Base-by-base conservation (phyloP, 2,888 invertebrate genomes). In the Iphiclides podalirius region DNA sequence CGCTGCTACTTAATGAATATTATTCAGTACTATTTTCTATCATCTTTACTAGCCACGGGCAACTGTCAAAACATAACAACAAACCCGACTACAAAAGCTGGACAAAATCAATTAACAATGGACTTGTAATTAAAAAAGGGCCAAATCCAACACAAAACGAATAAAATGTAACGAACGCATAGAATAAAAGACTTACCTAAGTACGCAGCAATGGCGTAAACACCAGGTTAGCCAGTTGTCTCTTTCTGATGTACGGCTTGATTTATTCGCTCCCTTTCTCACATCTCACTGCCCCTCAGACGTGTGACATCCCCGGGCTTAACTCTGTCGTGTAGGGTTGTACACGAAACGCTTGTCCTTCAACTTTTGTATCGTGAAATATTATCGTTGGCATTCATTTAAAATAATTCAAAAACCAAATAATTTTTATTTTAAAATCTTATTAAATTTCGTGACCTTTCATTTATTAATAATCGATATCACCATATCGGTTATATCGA, bases 251-350 rank as follows among this genome's bases (percentile, higher is more conserved):
- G 33, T 66, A 66, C 26, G 41, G 49, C n/a, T 26, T 7, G 12
- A 42, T 28, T 67, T 42, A 53, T 48, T 58, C 49, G 41, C 54
- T 80, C 76, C 61, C 74, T 57, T 71, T 85, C 77, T 72, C 75
- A 82, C 82, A 78, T 79, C 82, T 83, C 80, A 71, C 78, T 81
- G 80, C 75, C 75, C 70, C 78, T 76, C 76, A 77, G 63, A 79
- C 77, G 78, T 81, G 82, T 82, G 82, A 84, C 84, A 85, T 84
- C 86, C 84, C 86, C 72, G 78, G 80, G 81, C 70, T 79, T 79
- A 76, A 76, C 74, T 75, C 67, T 72, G 71, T 56, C 66, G 66
- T 67, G 59, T 61, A 66, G 66, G 66, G 66, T 52, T 66, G 64
- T 46, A 42, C 52, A 52, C 49, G 36, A 47, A 12, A 6, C 1